Evolutionary conservation across 1,140 invertebrate genomes (phyloP).

Genomic region (Campoletis sonorensis): DNA sequence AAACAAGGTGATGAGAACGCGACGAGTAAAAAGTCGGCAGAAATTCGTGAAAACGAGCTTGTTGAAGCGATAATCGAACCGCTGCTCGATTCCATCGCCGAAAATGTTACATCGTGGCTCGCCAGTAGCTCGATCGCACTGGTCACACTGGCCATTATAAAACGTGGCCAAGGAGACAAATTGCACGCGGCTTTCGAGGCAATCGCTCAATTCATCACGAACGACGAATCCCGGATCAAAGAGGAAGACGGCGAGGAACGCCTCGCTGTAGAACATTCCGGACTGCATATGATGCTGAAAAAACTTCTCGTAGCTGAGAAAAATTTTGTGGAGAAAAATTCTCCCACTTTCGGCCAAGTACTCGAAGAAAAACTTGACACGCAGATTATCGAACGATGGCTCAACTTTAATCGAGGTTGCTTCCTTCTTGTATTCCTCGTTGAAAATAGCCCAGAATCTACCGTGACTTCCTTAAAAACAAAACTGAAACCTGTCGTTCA

Average conservation of each 20-base stretch:
- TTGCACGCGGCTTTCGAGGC: slow-evolving; percentile 70
- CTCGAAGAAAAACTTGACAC: slow-evolving; percentile 71
- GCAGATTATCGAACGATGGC: slow-evolving; percentile 76
- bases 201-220: slow-evolving; percentile 73
- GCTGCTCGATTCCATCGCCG: slow-evolving; percentile 80
- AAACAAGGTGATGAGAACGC: slow-evolving; percentile 83
- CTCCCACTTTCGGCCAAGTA: slow-evolving; percentile 47
- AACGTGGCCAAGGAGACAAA: slow-evolving; percentile 74
- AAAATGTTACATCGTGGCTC: slow-evolving; percentile 83
- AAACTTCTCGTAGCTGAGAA: slow-evolving; percentile 85
- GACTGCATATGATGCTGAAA: slow-evolving; percentile 88
- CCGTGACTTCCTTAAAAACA: slow-evolving; percentile 30
- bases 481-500: slow-evolving; percentile 56
- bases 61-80: slow-evolving; percentile 80
- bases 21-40: slow-evolving; percentile 88
- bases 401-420: slow-evolving; percentile 79
- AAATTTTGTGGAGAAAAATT: slow-evolving; percentile 72
- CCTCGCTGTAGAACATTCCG: slow-evolving; percentile 86
- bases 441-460: slow-evolving; percentile 69
- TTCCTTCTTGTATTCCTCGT: slow-evolving; percentile 78
- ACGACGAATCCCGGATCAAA: slow-evolving; percentile 70
- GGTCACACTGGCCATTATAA: slow-evolving; percentile 84
- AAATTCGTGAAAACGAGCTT: slow-evolving; percentile 85
- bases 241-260: slow-evolving; percentile 73
- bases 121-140: slow-evolving; percentile 82